Conservation (phyloP, 1,140 invertebrate species). For the Drosophila bocki region DNA sequence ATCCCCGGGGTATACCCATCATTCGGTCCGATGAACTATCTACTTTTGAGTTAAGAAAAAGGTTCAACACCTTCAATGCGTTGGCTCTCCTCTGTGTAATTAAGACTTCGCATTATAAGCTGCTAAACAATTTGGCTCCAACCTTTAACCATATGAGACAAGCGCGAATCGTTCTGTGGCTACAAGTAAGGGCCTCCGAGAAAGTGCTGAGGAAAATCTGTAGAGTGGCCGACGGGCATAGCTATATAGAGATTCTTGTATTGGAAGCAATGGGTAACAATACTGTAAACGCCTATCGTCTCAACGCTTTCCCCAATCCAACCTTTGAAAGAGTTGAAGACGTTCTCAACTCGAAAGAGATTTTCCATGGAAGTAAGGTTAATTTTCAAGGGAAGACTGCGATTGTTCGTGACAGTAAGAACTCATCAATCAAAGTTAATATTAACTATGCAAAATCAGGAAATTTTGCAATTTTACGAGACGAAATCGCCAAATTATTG, state of each 20-base stretch:
- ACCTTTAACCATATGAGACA: slow-evolving; percentile 18
- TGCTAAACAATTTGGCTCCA: slow-evolving; percentile 15
- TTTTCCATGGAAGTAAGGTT: background rate
- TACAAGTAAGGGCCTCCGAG: background rate
- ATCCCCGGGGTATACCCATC: background rate
- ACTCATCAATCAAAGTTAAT: background rate
- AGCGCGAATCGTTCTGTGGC: slow-evolving; percentile 12
- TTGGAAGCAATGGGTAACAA: background rate
- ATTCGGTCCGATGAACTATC: slow-evolving; percentile 7
- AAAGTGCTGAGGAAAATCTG: background rate
- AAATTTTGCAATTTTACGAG: background rate
- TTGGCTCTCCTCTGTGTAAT: slow-evolving; percentile 33
- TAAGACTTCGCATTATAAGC: background rate
- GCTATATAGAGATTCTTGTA: slow-evolving; percentile 18
- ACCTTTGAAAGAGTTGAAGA: background rate
- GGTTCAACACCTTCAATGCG: background rate
- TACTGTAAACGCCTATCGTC: background rate
- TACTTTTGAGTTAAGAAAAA: background rate
- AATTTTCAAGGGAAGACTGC: background rate
- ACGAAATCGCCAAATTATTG: background rate
- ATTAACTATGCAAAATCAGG: background rate
- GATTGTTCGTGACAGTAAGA: background rate
- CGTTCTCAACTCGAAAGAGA: background rate
- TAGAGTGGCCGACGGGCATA: background rate
- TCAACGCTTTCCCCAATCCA: slow-evolving; percentile 12